Evolutionary conservation across 2,888 invertebrate genomes (phyloP).

Genomic region (Mesoligia furuncula): DNA sequence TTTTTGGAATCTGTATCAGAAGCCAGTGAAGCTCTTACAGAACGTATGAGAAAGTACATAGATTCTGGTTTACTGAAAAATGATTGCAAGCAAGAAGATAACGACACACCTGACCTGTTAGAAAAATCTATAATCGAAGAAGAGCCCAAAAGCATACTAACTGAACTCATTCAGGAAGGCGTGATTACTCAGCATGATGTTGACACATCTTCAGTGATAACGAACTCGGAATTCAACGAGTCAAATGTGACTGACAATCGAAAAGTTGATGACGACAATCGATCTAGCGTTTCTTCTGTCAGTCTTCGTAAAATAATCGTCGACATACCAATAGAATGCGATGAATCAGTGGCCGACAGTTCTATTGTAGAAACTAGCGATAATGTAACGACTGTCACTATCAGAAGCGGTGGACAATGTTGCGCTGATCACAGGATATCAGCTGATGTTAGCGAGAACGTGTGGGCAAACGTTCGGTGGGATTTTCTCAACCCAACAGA

Average conservation of each 20-base stretch:
- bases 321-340: conserved; percentile 84
- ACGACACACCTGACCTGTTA: conserved; percentile 70
- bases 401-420: conserved; percentile 84
- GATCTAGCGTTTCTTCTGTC: conserved; percentile 79
- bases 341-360: conserved; percentile 80
- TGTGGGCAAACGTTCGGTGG: conserved; percentile 88
- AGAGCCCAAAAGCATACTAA: conserved; percentile 84
- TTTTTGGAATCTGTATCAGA: conserved; percentile 88
- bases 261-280: conserved; percentile 81
- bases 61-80: conserved; percentile 86
- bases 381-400: conserved; percentile 84
- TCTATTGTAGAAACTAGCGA: conserved; percentile 82
- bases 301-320: conserved; percentile 84
- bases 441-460: conserved; percentile 85
- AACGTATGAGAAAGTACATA: conserved; percentile 88
- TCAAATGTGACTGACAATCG: conserved; percentile 72
- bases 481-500: conserved; percentile 87
- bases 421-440: conserved; percentile 88
- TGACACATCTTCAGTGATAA: conserved; percentile 83
- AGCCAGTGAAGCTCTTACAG: conserved; percentile 86
- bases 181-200: conserved; percentile 85
- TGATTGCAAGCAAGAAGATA: conserved; percentile 74
- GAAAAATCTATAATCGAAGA: conserved; percentile 74
- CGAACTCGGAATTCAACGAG: conserved; percentile 81
- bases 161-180: conserved; percentile 87